These are phyloP conservation scores for Cyanistes caeruleus DNA, from an alignment of 2,113 vertebrate species.

Conservation along the genomic window DNA sequence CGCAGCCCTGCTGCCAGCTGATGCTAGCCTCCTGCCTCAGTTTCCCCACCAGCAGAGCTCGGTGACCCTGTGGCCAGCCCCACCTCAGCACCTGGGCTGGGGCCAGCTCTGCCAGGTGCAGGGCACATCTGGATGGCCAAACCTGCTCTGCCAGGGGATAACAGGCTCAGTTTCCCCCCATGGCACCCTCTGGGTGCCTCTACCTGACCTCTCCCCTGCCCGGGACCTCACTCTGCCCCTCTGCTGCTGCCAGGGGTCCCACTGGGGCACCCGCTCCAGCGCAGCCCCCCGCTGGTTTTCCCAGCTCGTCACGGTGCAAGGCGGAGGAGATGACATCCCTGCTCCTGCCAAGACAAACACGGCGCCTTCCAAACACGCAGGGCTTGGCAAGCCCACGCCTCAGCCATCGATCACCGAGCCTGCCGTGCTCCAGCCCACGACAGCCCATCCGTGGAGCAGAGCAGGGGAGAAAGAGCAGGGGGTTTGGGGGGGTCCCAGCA, in stretches of 20 bases:
- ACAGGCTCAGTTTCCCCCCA: neutral
- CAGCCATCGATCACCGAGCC: slow-evolving; percentile 36
- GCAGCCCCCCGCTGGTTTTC: slow-evolving; percentile 4
- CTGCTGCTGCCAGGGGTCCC: neutral
- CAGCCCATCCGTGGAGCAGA: neutral
- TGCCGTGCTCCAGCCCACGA: neutral
- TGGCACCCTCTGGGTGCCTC: neutral
- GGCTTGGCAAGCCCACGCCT: slow-evolving; percentile 36
- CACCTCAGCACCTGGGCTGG: fast-evolving
- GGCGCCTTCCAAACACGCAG: slow-evolving; percentile 37
- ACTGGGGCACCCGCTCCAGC: fast-evolving
- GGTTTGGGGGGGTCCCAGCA: fast-evolving
- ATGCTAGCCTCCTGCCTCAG: neutral
- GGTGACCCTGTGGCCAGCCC: fast-evolving
- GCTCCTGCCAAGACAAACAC: slow-evolving; percentile 65
- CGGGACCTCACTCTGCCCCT: neutral
- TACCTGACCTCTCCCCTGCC: fast-evolving
- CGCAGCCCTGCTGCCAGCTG: fast-evolving
- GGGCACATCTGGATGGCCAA: neutral
- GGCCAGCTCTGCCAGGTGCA: neutral
- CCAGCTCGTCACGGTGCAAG: neutral
- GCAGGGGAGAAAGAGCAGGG: neutral
- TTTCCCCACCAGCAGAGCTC: neutral
- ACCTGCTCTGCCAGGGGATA: neutral
- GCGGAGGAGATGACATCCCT: slow-evolving; percentile 50